Conservation (phyloP, 1,140 invertebrate genomes). For the Scaptodrosophila lebanonensis region DNA sequence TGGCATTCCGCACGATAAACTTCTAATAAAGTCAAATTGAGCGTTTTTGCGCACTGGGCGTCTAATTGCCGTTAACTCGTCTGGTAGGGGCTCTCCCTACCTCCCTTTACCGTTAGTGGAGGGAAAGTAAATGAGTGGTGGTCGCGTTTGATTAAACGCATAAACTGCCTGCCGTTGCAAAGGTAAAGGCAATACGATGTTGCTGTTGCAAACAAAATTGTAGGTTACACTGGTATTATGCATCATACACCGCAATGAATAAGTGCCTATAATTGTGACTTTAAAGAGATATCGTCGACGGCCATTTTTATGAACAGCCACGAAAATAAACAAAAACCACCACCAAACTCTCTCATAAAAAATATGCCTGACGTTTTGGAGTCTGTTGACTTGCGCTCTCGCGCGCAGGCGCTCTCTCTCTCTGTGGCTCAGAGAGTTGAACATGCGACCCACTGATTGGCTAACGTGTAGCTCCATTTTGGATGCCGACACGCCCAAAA, state of each 20-base stretch:
- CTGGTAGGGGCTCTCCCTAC: conserved; percentile 17
- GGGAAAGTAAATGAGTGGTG: too few species aligned
- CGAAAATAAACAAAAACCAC: not conserved
- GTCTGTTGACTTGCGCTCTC: conserved; percentile 5
- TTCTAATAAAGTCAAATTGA: conserved; percentile 66
- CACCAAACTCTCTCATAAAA: conserved; percentile 8
- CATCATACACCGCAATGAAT: conserved; percentile 72
- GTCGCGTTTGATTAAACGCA: conserved; percentile 48
- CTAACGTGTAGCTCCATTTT: conserved; percentile 25
- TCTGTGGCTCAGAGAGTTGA: conserved; percentile 1
- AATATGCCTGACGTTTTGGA: not conserved
- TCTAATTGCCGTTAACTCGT: conserved; percentile 71
- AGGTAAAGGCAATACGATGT: not conserved
- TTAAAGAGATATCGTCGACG: conserved; percentile 41
- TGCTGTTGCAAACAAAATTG: not conserved
- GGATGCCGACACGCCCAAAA: conserved; percentile 29
- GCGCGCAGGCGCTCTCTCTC: conserved; percentile 17
- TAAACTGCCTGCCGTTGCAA: not conserved
- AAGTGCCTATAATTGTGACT: conserved; percentile 73
- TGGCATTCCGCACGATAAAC: conserved; percentile 65
- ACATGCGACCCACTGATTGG: conserved; percentile 36
- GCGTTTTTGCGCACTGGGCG: conserved; percentile 22
- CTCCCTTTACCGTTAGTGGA: not conserved
- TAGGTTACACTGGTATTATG: conserved; percentile 20
- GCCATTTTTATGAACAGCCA: conserved; percentile 49